These are phyloP conservation scores for Colletes gigas DNA, from an alignment of 1,140 invertebrate genomes.

Conservation along the genomic window DNA sequence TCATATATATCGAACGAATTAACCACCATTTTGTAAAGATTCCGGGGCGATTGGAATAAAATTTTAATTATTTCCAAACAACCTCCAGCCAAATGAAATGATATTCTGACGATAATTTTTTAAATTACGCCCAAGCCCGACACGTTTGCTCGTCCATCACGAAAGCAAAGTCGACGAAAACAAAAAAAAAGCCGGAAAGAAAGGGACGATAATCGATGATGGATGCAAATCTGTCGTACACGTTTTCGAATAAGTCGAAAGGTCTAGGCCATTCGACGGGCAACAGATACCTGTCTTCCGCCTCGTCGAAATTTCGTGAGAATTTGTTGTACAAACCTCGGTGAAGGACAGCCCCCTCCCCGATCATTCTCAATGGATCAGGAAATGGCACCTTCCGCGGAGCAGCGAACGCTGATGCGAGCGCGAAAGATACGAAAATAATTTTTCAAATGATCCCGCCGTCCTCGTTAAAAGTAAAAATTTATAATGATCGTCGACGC, in stretches of 20 bases:
- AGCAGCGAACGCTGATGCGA: constrained; percentile 38
- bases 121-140: not conserved
- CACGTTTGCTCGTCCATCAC: not conserved
- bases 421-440: constrained; percentile 27
- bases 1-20: no score
- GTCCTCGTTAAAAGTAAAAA: constrained; percentile 42
- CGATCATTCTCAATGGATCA: constrained; percentile 9
- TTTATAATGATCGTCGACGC: no score
- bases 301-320: constrained; percentile 61
- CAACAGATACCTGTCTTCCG: constrained; percentile 51
- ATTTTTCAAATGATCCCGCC: constrained; percentile 52
- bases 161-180: not conserved
- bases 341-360: constrained; percentile 49
- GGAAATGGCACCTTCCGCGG: constrained; percentile 6
- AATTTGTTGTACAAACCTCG: constrained; percentile 63
- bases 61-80: no score
- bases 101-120: no score
- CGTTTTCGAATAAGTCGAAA: constrained; percentile 63
- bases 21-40: no score
- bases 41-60: no score
- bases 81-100: no score
- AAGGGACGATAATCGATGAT: constrained; percentile 53
- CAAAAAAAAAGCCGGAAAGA: constrained; percentile 22
- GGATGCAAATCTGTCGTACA: constrained; percentile 66
- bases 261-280: constrained; percentile 73